Base-by-base conservation (phyloP, 30 jellyfish, hydroid and myxozoan genomes). In the Mastigias papua region DNA sequence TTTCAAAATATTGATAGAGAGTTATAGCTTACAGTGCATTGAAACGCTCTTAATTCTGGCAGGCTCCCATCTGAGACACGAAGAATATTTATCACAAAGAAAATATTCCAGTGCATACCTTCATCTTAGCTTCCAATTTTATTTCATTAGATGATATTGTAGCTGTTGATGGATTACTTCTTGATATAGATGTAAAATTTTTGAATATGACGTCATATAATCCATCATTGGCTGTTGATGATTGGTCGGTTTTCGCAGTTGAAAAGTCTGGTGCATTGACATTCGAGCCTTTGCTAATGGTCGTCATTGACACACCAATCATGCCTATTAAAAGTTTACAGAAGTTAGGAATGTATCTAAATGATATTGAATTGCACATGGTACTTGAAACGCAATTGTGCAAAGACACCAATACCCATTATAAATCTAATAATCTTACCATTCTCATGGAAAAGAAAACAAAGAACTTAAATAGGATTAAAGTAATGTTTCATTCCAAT, bases 201-300 rank as follows among this genome's bases (percentile, higher is more conserved):
- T 85, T 73, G 17, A 23, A 34, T 21, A 31, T 66, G 0, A 70
- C 88, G 66, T 85, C 94, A 35, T 73, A 27, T 19, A 85, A 78
- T 21, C 94, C 94, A 61, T 85, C 94, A 11, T 72, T 32, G 19
- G 82, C 78, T 21, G 94, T 72, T 4, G 94, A 73, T 21, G 65
- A 33, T 19, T 32, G 17, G 9, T 67, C 34, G 0, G 76, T 61
- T 66, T 72, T n/a, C 26, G 84, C 78, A n/a, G 94, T 57, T 7
- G 66, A 22, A 34, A 69, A 70, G 33, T 84, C 93, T 15, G 64
- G 83, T 1, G 76, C 58, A 32, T 58, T 29, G 57, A 85, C 78
- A 46, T 85, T 85, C 0, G 77, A 0, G 6, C 94, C 94, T 7
- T 57, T 33, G 29, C 77, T 25, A 58, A 17, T 50, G 3, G 78